Evolutionary conservation across 2,113 vertebrate genomes (phyloP).

Genomic region (Nannospalax galili): DNA sequence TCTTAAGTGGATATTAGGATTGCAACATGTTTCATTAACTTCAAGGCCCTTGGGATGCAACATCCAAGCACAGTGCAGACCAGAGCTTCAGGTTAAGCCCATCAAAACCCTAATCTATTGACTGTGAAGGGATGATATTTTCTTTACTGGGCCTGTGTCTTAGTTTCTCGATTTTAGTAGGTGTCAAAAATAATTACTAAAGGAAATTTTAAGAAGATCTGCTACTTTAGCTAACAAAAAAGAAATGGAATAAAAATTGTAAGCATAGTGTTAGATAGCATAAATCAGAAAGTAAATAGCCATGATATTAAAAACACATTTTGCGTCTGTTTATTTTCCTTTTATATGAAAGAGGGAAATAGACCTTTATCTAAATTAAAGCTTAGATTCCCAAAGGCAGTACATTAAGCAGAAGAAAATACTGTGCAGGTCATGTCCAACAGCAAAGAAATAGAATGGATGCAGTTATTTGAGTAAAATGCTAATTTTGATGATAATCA

Average conservation of each 20-base stretch:
- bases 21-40: constrained; percentile 72
- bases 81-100: constrained; percentile 63
- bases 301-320: constrained; percentile 73
- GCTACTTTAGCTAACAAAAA: constrained; percentile 71
- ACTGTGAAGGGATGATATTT: constrained; percentile 49
- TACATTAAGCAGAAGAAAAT: constrained; percentile 63
- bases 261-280: constrained; percentile 53
- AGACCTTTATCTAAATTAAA: constrained; percentile 78
- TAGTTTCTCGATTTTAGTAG: constrained; percentile 59
- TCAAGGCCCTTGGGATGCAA: constrained; percentile 53
- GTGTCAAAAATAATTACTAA: constrained; percentile 68
- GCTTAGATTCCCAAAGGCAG: constrained; percentile 42
- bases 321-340: constrained; percentile 75
- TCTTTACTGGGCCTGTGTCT: constrained; percentile 49
- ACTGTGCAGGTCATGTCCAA: constrained; percentile 51
- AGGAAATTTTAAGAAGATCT: constrained; percentile 70
- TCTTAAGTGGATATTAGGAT: constrained; percentile 74
- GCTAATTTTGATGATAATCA: constrained; percentile 28
- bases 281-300: constrained; percentile 77
- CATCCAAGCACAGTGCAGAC: neutral
- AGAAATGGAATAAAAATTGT: constrained; percentile 48
- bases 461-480: constrained; percentile 48
- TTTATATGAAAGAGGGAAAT: constrained; percentile 66
- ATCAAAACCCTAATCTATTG: constrained; percentile 49
- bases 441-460: constrained; percentile 43